Conservation (phyloP, 2,113 vertebrate genomes). For the Centropus bengalensis region DNA sequence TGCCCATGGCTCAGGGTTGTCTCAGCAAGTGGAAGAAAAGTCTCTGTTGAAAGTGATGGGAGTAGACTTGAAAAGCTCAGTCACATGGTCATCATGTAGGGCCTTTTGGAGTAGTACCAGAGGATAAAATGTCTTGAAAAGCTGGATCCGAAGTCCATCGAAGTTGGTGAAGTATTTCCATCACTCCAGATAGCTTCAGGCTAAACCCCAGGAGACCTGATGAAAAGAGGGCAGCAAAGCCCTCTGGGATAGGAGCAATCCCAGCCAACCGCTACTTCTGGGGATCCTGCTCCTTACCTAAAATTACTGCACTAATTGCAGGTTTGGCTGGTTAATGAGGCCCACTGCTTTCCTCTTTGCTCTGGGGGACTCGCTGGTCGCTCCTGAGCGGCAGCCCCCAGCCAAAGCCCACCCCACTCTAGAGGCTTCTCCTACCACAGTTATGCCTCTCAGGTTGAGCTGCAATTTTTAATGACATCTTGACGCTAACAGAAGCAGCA, state of each 20-base stretch:
- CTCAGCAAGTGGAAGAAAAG: slow-evolving; percentile 23
- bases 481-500: neutral
- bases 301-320: neutral
- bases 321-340: neutral
- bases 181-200: neutral
- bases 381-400: neutral
- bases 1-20: neutral
- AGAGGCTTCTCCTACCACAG: neutral
- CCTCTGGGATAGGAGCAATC: neutral
- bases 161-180: neutral
- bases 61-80: slow-evolving; percentile 16
- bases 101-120: neutral
- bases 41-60: slow-evolving; percentile 38
- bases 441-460: neutral
- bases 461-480: neutral
- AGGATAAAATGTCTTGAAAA: neutral
- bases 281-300: neutral
- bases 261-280: neutral
- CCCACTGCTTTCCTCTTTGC: neutral
- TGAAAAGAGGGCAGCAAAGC: neutral
- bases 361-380: fast-evolving
- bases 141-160: neutral
- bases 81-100: neutral
- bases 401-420: neutral
- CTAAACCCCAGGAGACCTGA: neutral